Evolutionary conservation across 2,888 invertebrate genomes (phyloP).

Genomic region (Clunio marinus): DNA sequence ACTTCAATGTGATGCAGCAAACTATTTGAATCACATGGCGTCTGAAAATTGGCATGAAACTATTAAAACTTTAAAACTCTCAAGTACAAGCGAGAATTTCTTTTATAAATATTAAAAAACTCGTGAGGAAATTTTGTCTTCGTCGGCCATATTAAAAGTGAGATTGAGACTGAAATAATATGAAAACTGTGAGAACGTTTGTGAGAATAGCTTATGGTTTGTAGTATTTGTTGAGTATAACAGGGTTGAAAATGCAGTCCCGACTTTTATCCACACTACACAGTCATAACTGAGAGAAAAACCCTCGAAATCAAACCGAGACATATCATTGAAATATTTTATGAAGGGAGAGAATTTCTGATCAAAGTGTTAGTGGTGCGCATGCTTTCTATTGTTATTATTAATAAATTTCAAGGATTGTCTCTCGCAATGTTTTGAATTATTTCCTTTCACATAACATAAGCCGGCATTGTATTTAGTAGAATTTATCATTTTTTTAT

Average conservation of each 20-base stretch:
- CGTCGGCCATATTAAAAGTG: constrained; percentile 32
- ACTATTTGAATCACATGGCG: not conserved
- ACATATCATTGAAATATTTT: not conserved
- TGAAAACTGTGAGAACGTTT: not conserved
- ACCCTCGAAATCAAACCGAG: not conserved
- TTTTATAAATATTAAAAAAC: too few species aligned
- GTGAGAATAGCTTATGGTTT: not conserved
- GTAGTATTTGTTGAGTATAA: constrained; percentile 1
- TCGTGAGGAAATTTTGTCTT: too few species aligned
- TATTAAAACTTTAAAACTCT: not conserved
- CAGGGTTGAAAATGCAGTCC: not conserved
- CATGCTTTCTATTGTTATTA: not conserved
- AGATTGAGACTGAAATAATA: constrained; percentile 5
- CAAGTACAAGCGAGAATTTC: not conserved
- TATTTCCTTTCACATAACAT: not conserved
- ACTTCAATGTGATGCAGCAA: not conserved
- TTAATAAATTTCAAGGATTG: too few species aligned
- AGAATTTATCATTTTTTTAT: too few species aligned
- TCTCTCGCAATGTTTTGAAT: not conserved
- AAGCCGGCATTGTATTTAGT: not conserved
- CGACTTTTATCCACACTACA: not conserved
- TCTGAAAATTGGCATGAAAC: not conserved
- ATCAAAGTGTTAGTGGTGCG: not conserved
- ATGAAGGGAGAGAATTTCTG: not conserved
- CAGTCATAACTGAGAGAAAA: not conserved